Conservation (phyloP, 1,140 invertebrate genomes). For the Halotydeus destructor region DNA sequence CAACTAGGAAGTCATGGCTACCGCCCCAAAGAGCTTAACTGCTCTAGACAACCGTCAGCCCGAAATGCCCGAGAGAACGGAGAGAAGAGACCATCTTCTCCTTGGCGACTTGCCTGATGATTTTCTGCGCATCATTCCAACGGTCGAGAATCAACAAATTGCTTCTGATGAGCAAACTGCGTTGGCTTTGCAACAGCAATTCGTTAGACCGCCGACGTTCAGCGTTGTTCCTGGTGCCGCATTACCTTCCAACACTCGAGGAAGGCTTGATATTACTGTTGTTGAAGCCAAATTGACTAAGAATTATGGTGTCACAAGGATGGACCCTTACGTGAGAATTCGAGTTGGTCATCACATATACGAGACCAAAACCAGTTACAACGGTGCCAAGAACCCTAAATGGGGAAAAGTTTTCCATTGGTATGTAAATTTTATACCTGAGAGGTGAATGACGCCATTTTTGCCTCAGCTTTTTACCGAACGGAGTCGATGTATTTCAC, state of each 20-base stretch:
- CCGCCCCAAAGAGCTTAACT: no score
- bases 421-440: slow-evolving; percentile 29
- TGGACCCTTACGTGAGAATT: slow-evolving; percentile 88
- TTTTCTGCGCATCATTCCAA: slow-evolving; percentile 43
- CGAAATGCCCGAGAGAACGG: no score
- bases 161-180: slow-evolving; percentile 57
- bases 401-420: slow-evolving; percentile 87
- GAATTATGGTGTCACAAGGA: slow-evolving; percentile 85
- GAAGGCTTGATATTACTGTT: slow-evolving; percentile 55
- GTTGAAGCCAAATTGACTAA: slow-evolving; percentile 74
- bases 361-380: slow-evolving; percentile 58
- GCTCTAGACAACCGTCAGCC: no score
- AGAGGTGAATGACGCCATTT: not conserved
- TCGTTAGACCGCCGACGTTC: slow-evolving; percentile 26
- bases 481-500: slow-evolving; percentile 64
- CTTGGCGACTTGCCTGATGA: slow-evolving; percentile 57
- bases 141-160: slow-evolving; percentile 39
- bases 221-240: not conserved
- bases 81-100: no score
- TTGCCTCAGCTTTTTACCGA: slow-evolving; percentile 49
- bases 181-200: slow-evolving; percentile 52
- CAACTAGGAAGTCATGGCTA: no score
- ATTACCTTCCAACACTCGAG: slow-evolving; percentile 36
- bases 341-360: slow-evolving; percentile 76
- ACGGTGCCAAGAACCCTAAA: slow-evolving; percentile 80